Base-by-base conservation (phyloP, 2,888 invertebrate species). In the Diplazon laetatorius region DNA sequence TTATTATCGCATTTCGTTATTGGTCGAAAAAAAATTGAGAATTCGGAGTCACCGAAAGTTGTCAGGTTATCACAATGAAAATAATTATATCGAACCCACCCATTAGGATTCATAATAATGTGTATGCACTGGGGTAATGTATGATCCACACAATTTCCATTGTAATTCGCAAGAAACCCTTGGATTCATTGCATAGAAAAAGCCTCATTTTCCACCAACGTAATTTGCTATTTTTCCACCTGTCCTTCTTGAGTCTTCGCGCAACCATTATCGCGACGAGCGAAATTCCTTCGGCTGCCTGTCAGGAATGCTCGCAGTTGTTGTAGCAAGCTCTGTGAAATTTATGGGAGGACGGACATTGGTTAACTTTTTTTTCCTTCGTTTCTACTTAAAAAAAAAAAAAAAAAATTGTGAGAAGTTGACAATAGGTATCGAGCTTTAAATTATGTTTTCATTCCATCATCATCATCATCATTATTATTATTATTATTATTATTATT, bases 141-240 rank as follows among this genome's bases (percentile, higher is more conserved):
- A 14, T 35, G 16, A 35, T 8, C 16, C 30, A 9, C 30, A 55
- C 10, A 30, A 14, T 55, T 14, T 9, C 3, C 35, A 18, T 48
- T 37, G 63, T 8, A 35, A 48, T 16, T 63, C 30, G 30, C n/a
- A 35, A 30, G 18, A 18, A 35, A 63, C 18, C 10, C 48, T 10
- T 48, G 35, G 18, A 48, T 63, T 12, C 63, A 12, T 48, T 35
- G 63, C 35, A 66, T 52, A 66, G 37, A 39, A 18, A 66, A 37
- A 39, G 25, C 39, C 50, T 65, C 37, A 65, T 65, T 65, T 52
- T 52, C 39, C 14, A 22, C 39, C 12, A 9, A 22, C 39, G 37
- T 50, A 46, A 50, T 52, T 25, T n/a, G 12, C 25, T 52, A 39
- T 52, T 66, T 37, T 37, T 39, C 50, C 4, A 22, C 20, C 3